phyloP scores from a whole-genome alignment of 1,140 invertebrate genomes.

The Achroia grisella region DNA sequence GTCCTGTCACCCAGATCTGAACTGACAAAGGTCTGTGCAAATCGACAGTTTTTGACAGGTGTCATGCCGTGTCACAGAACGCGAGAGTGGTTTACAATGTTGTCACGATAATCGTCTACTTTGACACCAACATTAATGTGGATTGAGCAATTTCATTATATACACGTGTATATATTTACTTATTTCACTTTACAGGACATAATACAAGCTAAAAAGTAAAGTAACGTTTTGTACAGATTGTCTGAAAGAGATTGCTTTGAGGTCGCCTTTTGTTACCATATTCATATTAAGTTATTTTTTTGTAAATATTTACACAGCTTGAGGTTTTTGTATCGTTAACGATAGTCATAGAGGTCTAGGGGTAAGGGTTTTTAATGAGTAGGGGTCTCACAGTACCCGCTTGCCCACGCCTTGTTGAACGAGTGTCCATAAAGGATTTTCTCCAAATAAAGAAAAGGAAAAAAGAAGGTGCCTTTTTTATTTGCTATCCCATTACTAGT shows the following conservation, averaged over 20 bases:
- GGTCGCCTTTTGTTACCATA: neutral
- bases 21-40: conserved; percentile 35
- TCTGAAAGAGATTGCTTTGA: neutral
- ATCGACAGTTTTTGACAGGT: conserved; percentile 54
- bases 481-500: too few relatives aligned
- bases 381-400: too few relatives aligned
- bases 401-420: too few relatives aligned
- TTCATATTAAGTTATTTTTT: too few relatives aligned
- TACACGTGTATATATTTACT: neutral
- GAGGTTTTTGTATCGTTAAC: too few relatives aligned
- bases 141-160: neutral
- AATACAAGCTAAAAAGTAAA: neutral
- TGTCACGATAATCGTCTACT: conserved; percentile 15
- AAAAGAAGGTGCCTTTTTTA: too few relatives aligned
- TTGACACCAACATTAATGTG: too few relatives aligned
- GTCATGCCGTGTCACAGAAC: conserved; percentile 17
- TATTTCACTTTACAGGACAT: neutral
- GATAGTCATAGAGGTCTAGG: too few relatives aligned
- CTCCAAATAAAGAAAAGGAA: too few relatives aligned
- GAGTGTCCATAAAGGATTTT: too few relatives aligned
- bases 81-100: conserved; percentile 20
- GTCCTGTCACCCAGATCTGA: neutral
- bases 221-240: neutral
- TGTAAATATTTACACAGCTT: too few relatives aligned
- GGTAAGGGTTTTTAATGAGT: too few relatives aligned